Evolutionary conservation across 1,140 invertebrate genomes (phyloP), one percentile per base, ranked within the genome.

Genomic region (Micrasema minimum): DNA sequence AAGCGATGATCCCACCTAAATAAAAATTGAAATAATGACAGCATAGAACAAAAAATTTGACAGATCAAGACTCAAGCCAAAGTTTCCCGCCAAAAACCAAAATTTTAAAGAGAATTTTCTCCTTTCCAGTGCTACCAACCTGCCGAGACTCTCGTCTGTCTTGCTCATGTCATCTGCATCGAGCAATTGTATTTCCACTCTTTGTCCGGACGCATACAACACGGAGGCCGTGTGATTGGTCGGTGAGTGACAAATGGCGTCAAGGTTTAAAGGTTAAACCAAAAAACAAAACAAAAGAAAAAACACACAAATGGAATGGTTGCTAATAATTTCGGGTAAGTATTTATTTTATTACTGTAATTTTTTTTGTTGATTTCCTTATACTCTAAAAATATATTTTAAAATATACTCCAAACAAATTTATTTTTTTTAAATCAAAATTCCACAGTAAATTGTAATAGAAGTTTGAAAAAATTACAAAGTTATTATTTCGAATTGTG

Each of bases 151-250:
- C 59, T 75, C 74, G 51, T 75, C 74, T 3, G 70, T 72, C 38
- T 57, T 67, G 48, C 74, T 75, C 43, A 75, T 70, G 53, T 75
- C 74, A 48, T 75, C 74, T 18, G 55, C 66, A 57, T 75, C 74
- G 23, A 16, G 61, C 16, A 75, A 26, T 26, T 70, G 66, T 31
- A 72, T 26, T 16, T 66, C 62, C 50, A 68, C 26, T 46, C 16
- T 62, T 35, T 75, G 74, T 37, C 74, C 70, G 2, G 61, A 67
- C 20, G 70, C 6, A 43, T 65, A 48, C 37, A 72, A 66, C 35
- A 72, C 55, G 14, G 50, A 9, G 7, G 62, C 62, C 74, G 69
- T 64, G 59, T 31, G 59, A 64, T 64, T 46, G 59, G 57, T 50
- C 72, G 59, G 45, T 14, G 43, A 41, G 18, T 20, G 20, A 26